These are phyloP conservation scores for Plagiodera versicolora DNA, from an alignment of 2,888 invertebrate genomes.

Conservation along the genomic window DNA sequence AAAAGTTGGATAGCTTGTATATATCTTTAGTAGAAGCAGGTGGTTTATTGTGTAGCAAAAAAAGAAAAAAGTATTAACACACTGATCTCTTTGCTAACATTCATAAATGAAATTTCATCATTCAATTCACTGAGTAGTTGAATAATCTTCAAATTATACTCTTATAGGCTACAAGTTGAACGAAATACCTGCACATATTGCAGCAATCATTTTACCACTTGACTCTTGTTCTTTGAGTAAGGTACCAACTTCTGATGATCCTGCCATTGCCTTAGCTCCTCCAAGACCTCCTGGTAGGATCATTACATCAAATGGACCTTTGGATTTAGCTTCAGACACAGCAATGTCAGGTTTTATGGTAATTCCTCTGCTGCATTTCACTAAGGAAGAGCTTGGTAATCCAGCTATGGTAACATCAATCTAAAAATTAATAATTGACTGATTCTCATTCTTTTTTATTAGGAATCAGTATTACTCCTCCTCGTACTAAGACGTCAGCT, in stretches of 20 bases:
- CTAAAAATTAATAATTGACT: not conserved
- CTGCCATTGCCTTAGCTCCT: constrained; percentile 78
- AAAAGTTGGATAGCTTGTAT: too few species aligned
- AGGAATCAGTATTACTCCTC: constrained; percentile 74
- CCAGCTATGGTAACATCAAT: constrained; percentile 80
- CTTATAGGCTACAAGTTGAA: too few species aligned
- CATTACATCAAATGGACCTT: constrained; percentile 67
- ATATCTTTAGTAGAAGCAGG: too few species aligned
- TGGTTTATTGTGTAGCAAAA: too few species aligned
- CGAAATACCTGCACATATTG: constrained; percentile 94
- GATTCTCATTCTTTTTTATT: too few species aligned
- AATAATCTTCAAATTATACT: too few species aligned
- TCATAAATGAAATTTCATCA: too few species aligned
- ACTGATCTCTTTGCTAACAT: too few species aligned
- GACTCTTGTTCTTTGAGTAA: constrained; percentile 80
- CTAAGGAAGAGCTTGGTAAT: constrained; percentile 64
- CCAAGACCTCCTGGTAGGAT: constrained; percentile 92
- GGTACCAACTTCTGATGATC: constrained; percentile 75
- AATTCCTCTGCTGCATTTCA: constrained; percentile 83
- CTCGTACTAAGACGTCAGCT: constrained; percentile 86
- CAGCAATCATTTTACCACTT: constrained; percentile 76
- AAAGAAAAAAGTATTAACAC: too few species aligned
- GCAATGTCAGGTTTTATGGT: constrained; percentile 78
- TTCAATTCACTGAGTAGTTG: too few species aligned
- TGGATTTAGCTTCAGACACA: constrained; percentile 62